Conservation (phyloP, 2,797 vertebrate species). For the Liasis olivaceus region DNA sequence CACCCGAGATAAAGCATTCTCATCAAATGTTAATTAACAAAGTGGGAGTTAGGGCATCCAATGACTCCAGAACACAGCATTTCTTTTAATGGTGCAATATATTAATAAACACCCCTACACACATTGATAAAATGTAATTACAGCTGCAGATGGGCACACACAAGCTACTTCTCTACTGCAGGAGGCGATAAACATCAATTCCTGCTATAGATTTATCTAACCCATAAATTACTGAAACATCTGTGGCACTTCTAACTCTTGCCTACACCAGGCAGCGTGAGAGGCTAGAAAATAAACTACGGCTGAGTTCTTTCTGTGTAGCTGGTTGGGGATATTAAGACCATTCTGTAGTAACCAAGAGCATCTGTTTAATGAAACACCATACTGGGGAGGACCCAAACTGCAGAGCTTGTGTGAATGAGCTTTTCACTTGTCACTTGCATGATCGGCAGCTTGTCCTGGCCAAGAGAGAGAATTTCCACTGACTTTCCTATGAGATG, state of each 20-base stretch:
- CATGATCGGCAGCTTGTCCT: background rate
- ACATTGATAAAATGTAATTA: slow-evolving; percentile 45
- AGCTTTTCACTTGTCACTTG: slow-evolving; percentile 13
- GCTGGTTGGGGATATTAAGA: background rate
- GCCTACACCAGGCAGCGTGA: background rate
- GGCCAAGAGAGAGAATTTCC: background rate
- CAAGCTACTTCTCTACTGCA: slow-evolving; percentile 46
- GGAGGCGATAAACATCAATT: slow-evolving; percentile 50
- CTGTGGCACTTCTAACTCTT: background rate
- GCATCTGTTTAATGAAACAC: background rate
- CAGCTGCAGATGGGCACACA: slow-evolving; percentile 59
- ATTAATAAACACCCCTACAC: slow-evolving; percentile 31
- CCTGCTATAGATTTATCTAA: slow-evolving; percentile 26
- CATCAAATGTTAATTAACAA: slow-evolving; percentile 58
- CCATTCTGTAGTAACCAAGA: background rate
- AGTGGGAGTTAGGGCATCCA: slow-evolving; percentile 39
- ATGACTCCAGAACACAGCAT: slow-evolving; percentile 31
- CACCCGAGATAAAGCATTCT: slow-evolving; percentile 46
- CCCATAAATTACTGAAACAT: slow-evolving; percentile 25
- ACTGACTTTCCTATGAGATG: background rate
- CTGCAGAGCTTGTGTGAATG: slow-evolving; percentile 4
- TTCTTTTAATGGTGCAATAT: slow-evolving; percentile 39
- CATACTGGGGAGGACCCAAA: background rate
- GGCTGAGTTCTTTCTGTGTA: background rate
- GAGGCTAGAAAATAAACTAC: background rate